Evolutionary conservation across 2,888 invertebrate species (phyloP).

Genomic region (Parthenolecanium corni): DNA sequence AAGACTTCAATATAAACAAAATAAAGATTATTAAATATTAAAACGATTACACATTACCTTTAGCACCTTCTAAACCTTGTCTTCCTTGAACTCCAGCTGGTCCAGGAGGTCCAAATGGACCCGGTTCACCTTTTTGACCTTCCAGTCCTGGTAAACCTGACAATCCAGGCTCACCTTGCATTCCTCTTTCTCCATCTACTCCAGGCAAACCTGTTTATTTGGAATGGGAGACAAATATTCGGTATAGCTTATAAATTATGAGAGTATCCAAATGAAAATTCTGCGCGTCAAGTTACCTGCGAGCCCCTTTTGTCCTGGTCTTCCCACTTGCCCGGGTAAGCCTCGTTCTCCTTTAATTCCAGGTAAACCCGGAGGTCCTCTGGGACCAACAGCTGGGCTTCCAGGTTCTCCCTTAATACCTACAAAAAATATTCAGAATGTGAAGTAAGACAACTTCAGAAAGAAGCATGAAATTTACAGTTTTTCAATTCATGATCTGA

Average conservation of each 20-base stretch:
- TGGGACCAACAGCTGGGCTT: slow-evolving; percentile 52
- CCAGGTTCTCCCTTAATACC: slow-evolving; percentile 63
- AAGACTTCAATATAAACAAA: too few relatives aligned
- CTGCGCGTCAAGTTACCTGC: slow-evolving; percentile 63
- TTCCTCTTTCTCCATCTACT: slow-evolving; percentile 52
- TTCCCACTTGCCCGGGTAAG: slow-evolving; percentile 46
- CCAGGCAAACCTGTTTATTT: slow-evolving; percentile 5
- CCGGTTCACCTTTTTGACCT: slow-evolving; percentile 69
- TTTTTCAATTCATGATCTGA: too few relatives aligned
- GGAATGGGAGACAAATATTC: too few relatives aligned
- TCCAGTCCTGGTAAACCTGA: slow-evolving; percentile 63
- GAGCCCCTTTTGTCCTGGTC: slow-evolving; percentile 48
- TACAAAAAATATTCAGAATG: too few relatives aligned
- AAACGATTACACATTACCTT: too few relatives aligned
- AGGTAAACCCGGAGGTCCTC: slow-evolving; percentile 46
- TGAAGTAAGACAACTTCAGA: too few relatives aligned
- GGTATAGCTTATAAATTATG: too few relatives aligned
- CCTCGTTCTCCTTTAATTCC: slow-evolving; percentile 63
- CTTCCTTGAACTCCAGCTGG: slow-evolving; percentile 49
- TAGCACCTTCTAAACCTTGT: slow-evolving; percentile 50
- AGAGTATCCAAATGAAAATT: too few relatives aligned
- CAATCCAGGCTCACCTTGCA: slow-evolving; percentile 57
- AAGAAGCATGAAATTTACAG: too few relatives aligned
- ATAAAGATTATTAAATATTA: too few relatives aligned
- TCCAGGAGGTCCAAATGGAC: slow-evolving; percentile 63